phyloP scores from a whole-genome alignment of 2,888 invertebrate genomes.

The Coecobrya sp. region DNA sequence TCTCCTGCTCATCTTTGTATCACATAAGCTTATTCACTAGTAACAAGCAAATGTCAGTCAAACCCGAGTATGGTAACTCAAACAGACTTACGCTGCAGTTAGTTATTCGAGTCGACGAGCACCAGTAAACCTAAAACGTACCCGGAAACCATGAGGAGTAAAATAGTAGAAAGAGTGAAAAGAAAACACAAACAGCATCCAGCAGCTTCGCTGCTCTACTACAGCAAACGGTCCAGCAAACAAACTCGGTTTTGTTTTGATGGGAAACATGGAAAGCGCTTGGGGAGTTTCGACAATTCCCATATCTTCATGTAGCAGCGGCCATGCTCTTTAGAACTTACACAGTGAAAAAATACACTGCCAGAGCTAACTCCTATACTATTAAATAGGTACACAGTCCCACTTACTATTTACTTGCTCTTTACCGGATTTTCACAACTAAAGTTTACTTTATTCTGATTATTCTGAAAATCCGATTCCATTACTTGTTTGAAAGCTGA shows the following conservation, averaged over 20 bases:
- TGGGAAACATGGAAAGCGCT: conserved; percentile 77
- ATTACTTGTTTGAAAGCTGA: conserved; percentile 15
- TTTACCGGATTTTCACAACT: conserved; percentile 71
- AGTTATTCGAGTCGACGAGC: not conserved
- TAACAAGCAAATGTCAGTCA: conserved; percentile 39
- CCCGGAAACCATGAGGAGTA: conserved; percentile 44
- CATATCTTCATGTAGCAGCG: conserved; percentile 58
- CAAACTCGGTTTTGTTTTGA: conserved; percentile 76
- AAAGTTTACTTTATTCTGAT: conserved; percentile 59
- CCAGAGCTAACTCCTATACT: not conserved
- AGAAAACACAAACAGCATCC: not conserved
- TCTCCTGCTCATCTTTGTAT: conserved; percentile 7
- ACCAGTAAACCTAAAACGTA: conserved; percentile 12
- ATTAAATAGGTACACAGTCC: not conserved
- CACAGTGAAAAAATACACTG: conserved; percentile 2
- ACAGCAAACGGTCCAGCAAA: conserved; percentile 42
- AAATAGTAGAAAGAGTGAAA: not conserved
- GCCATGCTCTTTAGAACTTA: conserved; percentile 5
- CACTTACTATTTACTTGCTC: conserved; percentile 12
- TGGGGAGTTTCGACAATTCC: conserved; percentile 77
- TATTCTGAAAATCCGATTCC: not conserved
- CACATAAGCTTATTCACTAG: not conserved
- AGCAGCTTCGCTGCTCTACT: not conserved
- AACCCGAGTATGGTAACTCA: not conserved
- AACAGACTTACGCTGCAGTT: not conserved